Base-by-base conservation (phyloP, 2,113 vertebrate species). In the Mellivora capensis region DNA sequence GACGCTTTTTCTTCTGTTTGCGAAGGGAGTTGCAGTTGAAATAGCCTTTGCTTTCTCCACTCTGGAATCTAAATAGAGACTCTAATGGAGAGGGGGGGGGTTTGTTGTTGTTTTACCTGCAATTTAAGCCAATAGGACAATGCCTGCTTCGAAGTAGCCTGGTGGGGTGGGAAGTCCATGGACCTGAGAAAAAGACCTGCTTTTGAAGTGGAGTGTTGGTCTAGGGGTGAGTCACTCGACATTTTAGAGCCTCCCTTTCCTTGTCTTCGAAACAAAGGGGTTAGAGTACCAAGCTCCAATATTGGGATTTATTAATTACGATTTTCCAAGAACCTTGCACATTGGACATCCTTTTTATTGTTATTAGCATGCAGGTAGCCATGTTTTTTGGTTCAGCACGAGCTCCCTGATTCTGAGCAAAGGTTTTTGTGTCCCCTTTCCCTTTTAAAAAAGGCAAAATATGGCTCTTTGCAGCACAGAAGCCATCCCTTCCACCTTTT, bases 1-100 rank as follows among this genome's bases (percentile, higher is more conserved):
- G 93, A 86, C 81, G 72, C 82, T 92, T 96, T 94, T 96, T 92
- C 76, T 97, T 91, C 59, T 79, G 39, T 85, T 88, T 87, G 85
- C 64, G 37, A 90, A 96, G 77, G 39, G 77, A 94, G 31, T 29
- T 67, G 84, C 83, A 94, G 90, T 84, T 90, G 84, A 96, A 98
- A 92, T 62, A 87, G 39, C 62, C 69, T 57, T 84, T 74, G 52
- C 74, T 95, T 92, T 95, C 89, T 91, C 91, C 67, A 11, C 52
- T 95, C 93, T 77, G 76, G 34, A 69, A 49, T 69, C 84, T 81
- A 87, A 96, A 91, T n/a, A 81, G 80, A 83, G 83, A 90, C 54
- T 90, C 42, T 87, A 62, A 69, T 74, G n/a, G 85, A 62, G 42
- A 87, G 52, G 69, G 25, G 81, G 18, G 2, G 23, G 61, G 12